Conservation (phyloP, 2,113 vertebrate species). For the Heterotilapia buettikoferi region DNA sequence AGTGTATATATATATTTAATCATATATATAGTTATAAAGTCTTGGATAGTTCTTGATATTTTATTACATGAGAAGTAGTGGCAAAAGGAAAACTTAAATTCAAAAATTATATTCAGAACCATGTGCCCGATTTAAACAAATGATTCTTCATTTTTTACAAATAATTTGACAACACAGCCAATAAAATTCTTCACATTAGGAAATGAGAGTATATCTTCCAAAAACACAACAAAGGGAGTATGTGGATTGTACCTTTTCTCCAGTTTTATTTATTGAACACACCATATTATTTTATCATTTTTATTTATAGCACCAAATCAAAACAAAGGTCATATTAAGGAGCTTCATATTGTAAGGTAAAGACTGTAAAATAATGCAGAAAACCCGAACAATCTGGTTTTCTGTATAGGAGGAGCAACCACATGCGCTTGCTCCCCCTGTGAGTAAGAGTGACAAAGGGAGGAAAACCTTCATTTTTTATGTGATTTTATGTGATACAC, state of each 20-base stretch:
- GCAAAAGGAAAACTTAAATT: not conserved
- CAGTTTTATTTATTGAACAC: not conserved
- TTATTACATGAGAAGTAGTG: not conserved
- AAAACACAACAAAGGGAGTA: not conserved
- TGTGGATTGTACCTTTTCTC: not conserved
- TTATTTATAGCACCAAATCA: not conserved
- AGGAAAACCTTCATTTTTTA: not conserved
- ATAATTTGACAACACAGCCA: not conserved
- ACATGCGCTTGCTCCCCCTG: not conserved
- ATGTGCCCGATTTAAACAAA: not conserved
- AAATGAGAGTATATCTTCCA: not conserved
- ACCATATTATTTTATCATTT: accelerated
- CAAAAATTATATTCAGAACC: not conserved
- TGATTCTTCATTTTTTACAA: not conserved
- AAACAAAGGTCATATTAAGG: accelerated
- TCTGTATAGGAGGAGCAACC: not conserved
- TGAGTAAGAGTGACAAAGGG: not conserved
- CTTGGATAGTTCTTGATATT: not conserved
- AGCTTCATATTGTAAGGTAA: not conserved
- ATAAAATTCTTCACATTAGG: not conserved
- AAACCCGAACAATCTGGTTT: not conserved
- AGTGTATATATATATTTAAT: not conserved
- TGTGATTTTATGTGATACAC: not conserved
- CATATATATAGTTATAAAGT: not conserved
- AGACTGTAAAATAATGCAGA: not conserved